These are phyloP conservation scores for Zophobas morio DNA, from an alignment of 1,140 invertebrate species.

Conservation along the genomic window DNA sequence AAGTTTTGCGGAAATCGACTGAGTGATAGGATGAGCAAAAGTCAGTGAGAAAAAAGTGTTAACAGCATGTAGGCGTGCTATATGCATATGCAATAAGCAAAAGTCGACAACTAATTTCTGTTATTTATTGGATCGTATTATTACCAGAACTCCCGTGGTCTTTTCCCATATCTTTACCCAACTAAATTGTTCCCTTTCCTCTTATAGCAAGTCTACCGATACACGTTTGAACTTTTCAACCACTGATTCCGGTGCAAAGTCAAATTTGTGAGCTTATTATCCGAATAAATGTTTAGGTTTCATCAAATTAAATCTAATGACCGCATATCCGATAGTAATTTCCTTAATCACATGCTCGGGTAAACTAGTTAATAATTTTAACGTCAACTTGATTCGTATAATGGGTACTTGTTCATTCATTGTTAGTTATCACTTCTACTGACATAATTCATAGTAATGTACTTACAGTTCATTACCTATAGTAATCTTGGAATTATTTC, in stretches of 20 bases:
- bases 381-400: constrained; percentile 29
- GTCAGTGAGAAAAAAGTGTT: neutral
- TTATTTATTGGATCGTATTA: constrained; percentile 56
- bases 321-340: constrained; percentile 46
- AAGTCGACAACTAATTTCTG: constrained; percentile 56
- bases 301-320: constrained; percentile 43
- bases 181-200: constrained; percentile 39
- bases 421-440: constrained; percentile 2
- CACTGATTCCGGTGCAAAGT: constrained; percentile 19
- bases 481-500: neutral
- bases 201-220: constrained; percentile 3
- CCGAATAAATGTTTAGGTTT: constrained; percentile 36
- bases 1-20: constrained; percentile 28
- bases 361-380: constrained; percentile 44
- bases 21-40: constrained; percentile 25
- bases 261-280: constrained; percentile 11
- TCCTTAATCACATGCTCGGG: constrained; percentile 49
- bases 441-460: neutral
- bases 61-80: constrained; percentile 53
- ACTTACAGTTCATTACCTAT: no score
- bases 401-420: neutral
- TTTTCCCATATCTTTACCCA: constrained; percentile 44
- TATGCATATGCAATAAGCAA: constrained; percentile 54
- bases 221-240: constrained; percentile 41
- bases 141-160: constrained; percentile 50